Evolutionary conservation across 35 echinoderm and acorn worm genomes (phyloP).

Genomic region (Heliocidaris erythrogramma): DNA sequence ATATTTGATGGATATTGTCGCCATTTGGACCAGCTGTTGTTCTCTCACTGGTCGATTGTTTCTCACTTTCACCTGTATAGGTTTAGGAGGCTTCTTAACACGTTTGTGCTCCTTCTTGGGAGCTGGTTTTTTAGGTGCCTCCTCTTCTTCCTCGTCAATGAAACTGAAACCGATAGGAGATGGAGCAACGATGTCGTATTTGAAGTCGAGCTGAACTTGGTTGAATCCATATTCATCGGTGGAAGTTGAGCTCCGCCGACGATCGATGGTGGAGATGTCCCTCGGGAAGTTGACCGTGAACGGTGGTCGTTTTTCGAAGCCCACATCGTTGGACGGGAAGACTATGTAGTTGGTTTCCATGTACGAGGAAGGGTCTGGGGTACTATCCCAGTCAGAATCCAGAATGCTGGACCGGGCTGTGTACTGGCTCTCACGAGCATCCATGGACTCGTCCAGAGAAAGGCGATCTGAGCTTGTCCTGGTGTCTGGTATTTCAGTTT

Average conservation of each 20-base stretch:
- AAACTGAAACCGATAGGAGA: constrained; percentile 28
- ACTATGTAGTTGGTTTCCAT: constrained; percentile 67
- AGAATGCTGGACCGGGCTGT: not conserved
- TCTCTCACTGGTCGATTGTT: constrained; percentile 33
- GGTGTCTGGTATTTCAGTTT: not conserved
- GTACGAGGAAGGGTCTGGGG: constrained; percentile 60
- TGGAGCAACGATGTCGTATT: constrained; percentile 26
- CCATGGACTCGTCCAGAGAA: constrained; percentile 12
- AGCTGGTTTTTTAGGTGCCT: not conserved
- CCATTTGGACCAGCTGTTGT: constrained; percentile 30
- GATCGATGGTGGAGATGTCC: constrained; percentile 42
- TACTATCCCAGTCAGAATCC: constrained; percentile 36
- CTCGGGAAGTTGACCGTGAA: constrained; percentile 54
- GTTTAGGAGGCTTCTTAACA: constrained; percentile 44
- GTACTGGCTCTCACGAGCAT: constrained; percentile 22
- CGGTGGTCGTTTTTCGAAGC: constrained; percentile 40
- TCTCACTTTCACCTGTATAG: constrained; percentile 38
- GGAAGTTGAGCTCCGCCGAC: constrained; percentile 32
- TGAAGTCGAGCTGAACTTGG: constrained; percentile 24
- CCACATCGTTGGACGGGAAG: constrained; percentile 38
- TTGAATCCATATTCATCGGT: constrained; percentile 37
- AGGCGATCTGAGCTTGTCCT: not conserved
- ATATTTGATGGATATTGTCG: constrained; percentile 46
- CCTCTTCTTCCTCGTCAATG: constrained; percentile 36
- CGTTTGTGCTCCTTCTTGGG: constrained; percentile 37